Conservation (phyloP, 2,113 vertebrate species). For the Trochalopteron elliotii region DNA sequence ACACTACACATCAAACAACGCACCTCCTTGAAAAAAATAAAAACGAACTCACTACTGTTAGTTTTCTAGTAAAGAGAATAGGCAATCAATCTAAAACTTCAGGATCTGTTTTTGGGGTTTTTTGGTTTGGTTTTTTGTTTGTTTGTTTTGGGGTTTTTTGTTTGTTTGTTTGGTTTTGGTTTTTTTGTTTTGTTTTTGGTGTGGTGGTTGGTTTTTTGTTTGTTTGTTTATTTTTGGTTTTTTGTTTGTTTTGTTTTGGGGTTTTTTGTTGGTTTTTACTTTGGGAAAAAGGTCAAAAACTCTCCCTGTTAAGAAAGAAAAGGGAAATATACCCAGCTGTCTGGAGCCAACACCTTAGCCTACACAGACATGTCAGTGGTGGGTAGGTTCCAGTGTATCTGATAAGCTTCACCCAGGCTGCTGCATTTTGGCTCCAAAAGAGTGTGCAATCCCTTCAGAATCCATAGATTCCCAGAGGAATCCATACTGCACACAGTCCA, state of each 20-base stretch:
- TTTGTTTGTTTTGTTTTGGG: too few relatives aligned
- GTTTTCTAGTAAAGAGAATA: background rate
- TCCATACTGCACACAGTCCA: rapidly evolving
- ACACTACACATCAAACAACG: background rate
- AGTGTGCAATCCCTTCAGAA: background rate
- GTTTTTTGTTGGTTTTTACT: background rate
- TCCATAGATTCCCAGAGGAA: background rate
- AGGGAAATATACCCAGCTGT: background rate
- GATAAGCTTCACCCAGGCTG: background rate
- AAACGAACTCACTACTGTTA: background rate
- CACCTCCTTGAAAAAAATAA: background rate
- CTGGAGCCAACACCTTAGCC: background rate
- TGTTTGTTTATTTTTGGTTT: background rate
- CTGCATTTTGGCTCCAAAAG: background rate
- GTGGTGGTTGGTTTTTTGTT: too few relatives aligned
- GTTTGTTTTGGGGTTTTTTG: too few relatives aligned
- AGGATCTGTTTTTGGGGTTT: background rate
- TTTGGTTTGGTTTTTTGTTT: background rate
- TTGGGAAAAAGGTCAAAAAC: background rate
- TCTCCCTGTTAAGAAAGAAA: background rate
- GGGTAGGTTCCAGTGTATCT: background rate
- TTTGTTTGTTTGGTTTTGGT: too few relatives aligned
- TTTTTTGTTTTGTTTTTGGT: too few relatives aligned
- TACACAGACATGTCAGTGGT: background rate
- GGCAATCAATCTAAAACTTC: background rate